Base-by-base conservation (phyloP, 2,797 vertebrate species). In the Onychomys arenicola region DNA sequence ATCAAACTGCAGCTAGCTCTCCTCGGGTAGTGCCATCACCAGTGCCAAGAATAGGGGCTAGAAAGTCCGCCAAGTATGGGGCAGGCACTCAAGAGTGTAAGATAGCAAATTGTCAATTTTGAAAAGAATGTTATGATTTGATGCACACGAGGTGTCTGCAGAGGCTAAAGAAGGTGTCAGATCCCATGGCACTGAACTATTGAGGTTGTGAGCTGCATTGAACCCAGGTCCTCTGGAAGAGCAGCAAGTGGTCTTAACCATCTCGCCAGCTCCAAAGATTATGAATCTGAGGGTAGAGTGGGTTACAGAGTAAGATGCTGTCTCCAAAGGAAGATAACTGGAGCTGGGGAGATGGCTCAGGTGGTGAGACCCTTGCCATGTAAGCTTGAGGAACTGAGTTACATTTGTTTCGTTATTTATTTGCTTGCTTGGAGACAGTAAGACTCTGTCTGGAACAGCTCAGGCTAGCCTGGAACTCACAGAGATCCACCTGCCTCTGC, bases 21-120 rank as follows among this genome's bases (percentile, higher is more conserved):
- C 1, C 84, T 98, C 59, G 99, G 99, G 97, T 99, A 99, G 99
- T 99, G 99, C 91, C 98, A 98, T 27, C 99, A 99, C 96, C 98
- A 98, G 92, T 99, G 99, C 96, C 98, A 98, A 0, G 98, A 95
- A 67, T 0, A 9, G 3, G 14, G 17, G 12, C 21, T 14, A n/a
- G 27, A 49, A 23, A 67, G n/a, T 49, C 59, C 2, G 43, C 21
- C 29, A 52, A n/a, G 57, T 90, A 83, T 61, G 23, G 65, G 13
- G 55, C 46, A 55, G 19, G 46, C 19, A 25, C 52, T 71, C 23
- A 73, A 46, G 23, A 87, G 67, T 46, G 25, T 52, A 16, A 46
- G 6, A 16, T 46, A 32, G 43, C 6, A n/a, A 69, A 78, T 10
- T 21, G 7, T n/a, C 34, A 21, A 11, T 37, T 71, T 71, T 40